These are phyloP conservation scores for Delphinapterus leucas DNA, from an alignment of 2,113 vertebrate species.

Conservation along the genomic window DNA sequence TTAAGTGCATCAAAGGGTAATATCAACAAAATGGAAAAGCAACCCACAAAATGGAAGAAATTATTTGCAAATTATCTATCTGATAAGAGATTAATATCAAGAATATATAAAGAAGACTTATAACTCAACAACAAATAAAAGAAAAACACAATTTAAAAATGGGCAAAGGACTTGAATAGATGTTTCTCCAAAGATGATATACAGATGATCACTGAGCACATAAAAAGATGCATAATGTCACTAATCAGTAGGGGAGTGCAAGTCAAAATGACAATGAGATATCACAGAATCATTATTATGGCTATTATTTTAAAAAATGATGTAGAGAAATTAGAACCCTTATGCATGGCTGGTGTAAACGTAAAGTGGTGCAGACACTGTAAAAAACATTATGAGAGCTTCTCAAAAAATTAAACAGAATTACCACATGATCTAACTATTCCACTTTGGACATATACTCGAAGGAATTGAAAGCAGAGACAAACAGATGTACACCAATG, in stretches of 20 bases:
- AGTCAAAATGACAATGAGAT: not conserved
- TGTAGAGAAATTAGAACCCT: not conserved
- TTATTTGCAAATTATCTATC: not conserved
- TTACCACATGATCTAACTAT: not conserved
- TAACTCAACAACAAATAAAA: not conserved
- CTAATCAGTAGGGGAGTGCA: not conserved
- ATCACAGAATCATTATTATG: not conserved
- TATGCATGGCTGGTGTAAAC: not conserved
- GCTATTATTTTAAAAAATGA: not conserved
- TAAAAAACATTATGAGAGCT: not conserved
- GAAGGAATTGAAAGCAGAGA: not conserved
- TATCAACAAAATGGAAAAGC: not conserved
- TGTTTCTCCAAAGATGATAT: not conserved
- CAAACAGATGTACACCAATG: not conserved
- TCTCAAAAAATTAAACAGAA: not conserved
- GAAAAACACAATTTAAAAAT: not conserved
- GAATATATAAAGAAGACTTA: not conserved
- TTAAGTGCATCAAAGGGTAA: not conserved
- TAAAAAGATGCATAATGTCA: not conserved
- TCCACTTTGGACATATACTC: not conserved
- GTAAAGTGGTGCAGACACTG: not conserved
- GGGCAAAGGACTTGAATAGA: not conserved
- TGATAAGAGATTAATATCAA: not conserved
- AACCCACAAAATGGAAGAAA: not conserved
- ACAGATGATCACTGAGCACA: not conserved